These are phyloP conservation scores for Cacoxenus indagator DNA, from an alignment of 2,888 invertebrate genomes.

Conservation along the genomic window DNA sequence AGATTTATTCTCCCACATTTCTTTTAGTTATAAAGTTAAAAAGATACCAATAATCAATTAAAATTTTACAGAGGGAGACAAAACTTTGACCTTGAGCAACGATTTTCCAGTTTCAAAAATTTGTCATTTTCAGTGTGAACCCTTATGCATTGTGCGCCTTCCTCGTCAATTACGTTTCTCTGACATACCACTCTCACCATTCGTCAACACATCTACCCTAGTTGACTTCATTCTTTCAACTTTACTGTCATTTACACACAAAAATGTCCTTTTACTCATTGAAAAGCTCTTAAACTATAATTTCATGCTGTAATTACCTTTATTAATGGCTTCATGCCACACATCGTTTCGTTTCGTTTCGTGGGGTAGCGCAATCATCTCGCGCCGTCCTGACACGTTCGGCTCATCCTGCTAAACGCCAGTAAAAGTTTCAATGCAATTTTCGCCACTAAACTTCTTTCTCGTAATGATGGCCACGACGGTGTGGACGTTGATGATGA, in stretches of 20 bases:
- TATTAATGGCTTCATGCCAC: slow-evolving; percentile 6
- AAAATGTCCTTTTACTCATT: neutral
- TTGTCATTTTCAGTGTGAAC: too few species aligned
- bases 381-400: neutral
- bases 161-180: too few species aligned
- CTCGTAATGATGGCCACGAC: neutral
- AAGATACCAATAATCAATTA: too few species aligned
- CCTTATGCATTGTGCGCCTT: too few species aligned
- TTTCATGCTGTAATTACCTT: slow-evolving; percentile 14
- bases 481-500: slow-evolving; percentile 27
- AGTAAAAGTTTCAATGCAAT: slow-evolving; percentile 2
- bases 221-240: neutral
- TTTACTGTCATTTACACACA: neutral
- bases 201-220: neutral
- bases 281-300: slow-evolving; percentile 11
- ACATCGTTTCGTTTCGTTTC: neutral
- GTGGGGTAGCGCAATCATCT: neutral
- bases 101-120: too few species aligned
- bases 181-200: neutral
- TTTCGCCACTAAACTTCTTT: neutral
- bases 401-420: neutral
- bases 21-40: too few species aligned
- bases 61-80: too few species aligned
- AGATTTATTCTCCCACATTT: too few species aligned
- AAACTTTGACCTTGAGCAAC: too few species aligned